Conservation (phyloP, 2,888 invertebrate species). For the Kuschelorhynchus macadamiae region DNA sequence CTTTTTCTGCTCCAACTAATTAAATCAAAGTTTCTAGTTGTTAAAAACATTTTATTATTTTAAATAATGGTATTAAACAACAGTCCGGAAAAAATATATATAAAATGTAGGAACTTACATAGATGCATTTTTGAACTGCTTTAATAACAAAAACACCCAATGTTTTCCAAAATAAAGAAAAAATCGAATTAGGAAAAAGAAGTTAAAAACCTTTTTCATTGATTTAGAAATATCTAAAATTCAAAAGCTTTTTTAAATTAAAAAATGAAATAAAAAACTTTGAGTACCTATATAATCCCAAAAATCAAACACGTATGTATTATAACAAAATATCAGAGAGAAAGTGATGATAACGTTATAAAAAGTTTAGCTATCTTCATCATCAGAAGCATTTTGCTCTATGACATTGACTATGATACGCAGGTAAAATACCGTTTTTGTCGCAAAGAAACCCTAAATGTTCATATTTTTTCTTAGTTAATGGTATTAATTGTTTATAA, state of each 20-base stretch:
- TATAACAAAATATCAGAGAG: too few species aligned
- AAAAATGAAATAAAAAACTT: too few species aligned
- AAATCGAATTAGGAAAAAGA: too few species aligned
- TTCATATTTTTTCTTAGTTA: conserved; percentile 21
- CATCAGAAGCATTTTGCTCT: conserved; percentile 10
- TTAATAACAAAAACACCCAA: background rate
- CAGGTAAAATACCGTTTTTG: conserved; percentile 4
- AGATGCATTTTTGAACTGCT: background rate
- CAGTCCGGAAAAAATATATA: background rate
- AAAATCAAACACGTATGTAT: too few species aligned
- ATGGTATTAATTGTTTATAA: conserved; percentile 13
- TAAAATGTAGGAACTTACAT: too few species aligned
- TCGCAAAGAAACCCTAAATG: conserved; percentile 16
- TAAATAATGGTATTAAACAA: background rate
- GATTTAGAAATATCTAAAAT: too few species aligned
- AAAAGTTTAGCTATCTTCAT: conserved; percentile 7
- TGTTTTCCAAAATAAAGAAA: too few species aligned
- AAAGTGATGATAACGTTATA: background rate
- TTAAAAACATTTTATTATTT: background rate
- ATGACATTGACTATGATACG: conserved; percentile 7
- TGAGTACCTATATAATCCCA: too few species aligned
- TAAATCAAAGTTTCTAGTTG: conserved; percentile 3
- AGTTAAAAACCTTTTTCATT: too few species aligned
- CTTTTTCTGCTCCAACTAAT: conserved; percentile 6
- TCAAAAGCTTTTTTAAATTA: too few species aligned